Percentiles rank a stretch among this genome's conserved stretches.
Evolutionary conservation across 2,113 vertebrate species (phyloP).

Genomic region (Labrus mixtus): DNA sequence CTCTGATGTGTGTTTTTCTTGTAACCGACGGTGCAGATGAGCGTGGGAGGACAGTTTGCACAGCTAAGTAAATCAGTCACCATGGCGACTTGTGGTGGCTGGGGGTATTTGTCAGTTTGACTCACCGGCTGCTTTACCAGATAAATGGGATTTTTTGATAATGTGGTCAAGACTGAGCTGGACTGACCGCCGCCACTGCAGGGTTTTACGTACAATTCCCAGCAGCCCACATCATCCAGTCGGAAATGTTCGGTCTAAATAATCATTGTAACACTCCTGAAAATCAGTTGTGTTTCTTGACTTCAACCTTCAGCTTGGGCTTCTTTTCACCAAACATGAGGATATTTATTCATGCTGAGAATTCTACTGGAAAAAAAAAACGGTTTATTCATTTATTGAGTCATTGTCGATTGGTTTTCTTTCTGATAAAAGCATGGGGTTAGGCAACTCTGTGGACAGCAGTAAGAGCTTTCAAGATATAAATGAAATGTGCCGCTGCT

Average conservation of each 20-base stretch:
- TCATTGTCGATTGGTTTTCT: too few relatives aligned
- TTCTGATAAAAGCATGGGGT: too few relatives aligned
- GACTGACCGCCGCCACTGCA: constrained; percentile 9
- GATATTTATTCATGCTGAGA: too few relatives aligned
- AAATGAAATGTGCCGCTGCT: too few relatives aligned
- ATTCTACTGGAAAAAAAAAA: too few relatives aligned
- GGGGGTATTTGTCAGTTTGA: constrained; percentile 46
- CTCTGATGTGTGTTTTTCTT: not conserved
- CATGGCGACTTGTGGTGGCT: constrained; percentile 23
- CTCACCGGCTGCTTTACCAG: constrained; percentile 45
- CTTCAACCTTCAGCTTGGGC: too few relatives aligned
- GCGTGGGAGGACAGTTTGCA: constrained; percentile 48
- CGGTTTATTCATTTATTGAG: too few relatives aligned
- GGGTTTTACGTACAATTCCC: constrained; percentile 26
- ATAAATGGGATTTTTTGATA: constrained; percentile 22
- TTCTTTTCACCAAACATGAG: too few relatives aligned
- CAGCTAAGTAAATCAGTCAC: constrained; percentile 40
- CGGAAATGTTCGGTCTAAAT: not conserved
- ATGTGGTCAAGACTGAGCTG: constrained; percentile 45
- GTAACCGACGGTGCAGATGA: constrained; percentile 2
- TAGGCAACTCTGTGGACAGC: too few relatives aligned
- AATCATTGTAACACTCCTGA: constrained; percentile 2
- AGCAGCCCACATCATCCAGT: constrained; percentile 37
- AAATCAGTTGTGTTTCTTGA: not conserved
- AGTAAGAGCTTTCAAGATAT: too few relatives aligned